Evolutionary conservation across 2,888 invertebrate species (phyloP), one percentile per base, ranked within the genome.

Genomic region (Eueremaeus valkanovi): DNA sequence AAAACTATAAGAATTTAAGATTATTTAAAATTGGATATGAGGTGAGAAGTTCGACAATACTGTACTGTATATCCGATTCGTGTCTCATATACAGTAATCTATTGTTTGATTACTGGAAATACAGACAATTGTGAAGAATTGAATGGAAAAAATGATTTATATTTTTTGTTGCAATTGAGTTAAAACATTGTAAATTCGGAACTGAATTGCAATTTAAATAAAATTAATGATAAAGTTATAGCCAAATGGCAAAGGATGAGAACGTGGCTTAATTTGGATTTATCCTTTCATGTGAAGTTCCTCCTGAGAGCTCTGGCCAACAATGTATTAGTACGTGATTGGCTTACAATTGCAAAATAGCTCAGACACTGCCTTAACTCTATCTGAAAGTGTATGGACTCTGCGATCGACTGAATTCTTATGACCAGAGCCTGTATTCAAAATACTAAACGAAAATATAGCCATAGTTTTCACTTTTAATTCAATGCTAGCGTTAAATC

Each of bases 401-500:
- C 36, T 33, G 8, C 21, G 36, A 27, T 36, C 1, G 36, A 63
- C 27, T 18, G 8, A 61, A 33, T 29, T 5, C 11, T 13, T 33
- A 13, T 63, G 3, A 33, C 33, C n/a, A 33, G 5, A 63, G 18
- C 16, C 36, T 11, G 13, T 1, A 33, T 27, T 63, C 29, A n/a
- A 21, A 21, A 18, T 21, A n/a, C 1, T 11, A 13, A 13, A 21
- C 9, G 18, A 9, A 66, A 66, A 55, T 9, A 5, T 36, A 21
- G 66, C 18, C 3, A 13, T 9, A 66, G 36, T 36, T 31, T 31
- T n/a, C 8, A 40, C 21, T 36, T 40, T 40, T 66, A 66, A 66
- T 66, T 40, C 40, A 36, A 66, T 61, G 33, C 8, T 61, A 36
- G 66, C 66, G 36, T 36, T 24, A 66, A 66, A 66, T 40, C 21